A percentile compares a stretch with the other conserved stretches of the same genome.
Evolutionary conservation across 2,888 invertebrate species (phyloP).

Genomic region (Drosophila birchii): DNA sequence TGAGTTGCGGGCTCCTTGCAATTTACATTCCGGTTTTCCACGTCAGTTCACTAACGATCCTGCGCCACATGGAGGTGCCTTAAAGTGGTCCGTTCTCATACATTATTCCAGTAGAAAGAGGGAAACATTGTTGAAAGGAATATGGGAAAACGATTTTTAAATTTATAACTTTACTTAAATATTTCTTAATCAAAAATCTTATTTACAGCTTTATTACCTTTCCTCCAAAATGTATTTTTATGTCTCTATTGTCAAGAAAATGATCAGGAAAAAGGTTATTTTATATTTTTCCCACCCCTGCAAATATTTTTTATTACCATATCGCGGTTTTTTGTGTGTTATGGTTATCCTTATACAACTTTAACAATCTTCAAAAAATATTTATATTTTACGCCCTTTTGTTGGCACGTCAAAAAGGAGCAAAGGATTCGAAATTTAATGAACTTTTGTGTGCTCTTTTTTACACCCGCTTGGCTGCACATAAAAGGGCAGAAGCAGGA

Average conservation of each 20-base stretch:
- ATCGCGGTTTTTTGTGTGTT: background rate
- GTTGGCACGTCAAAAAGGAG: conserved; percentile 14
- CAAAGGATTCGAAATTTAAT: conserved; percentile 71
- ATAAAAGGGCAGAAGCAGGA: conserved; percentile 45
- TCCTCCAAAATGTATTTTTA: background rate
- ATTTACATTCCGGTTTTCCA: conserved; percentile 65
- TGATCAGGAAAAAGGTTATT: background rate
- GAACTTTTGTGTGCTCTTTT: conserved; percentile 55
- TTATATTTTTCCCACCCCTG: background rate
- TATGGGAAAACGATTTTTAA: background rate
- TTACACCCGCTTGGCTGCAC: conserved; percentile 60
- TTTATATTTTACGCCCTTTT: conserved; percentile 8
- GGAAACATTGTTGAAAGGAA: background rate
- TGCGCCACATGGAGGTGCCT: conserved; percentile 7
- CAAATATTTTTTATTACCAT: conserved; percentile 1
- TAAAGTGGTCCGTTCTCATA: background rate
- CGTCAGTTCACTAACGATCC: conserved; percentile 75
- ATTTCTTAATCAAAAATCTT: background rate
- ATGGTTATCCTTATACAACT: conserved; percentile 2
- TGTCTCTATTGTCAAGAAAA: conserved; percentile 1
- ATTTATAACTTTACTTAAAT: no score
- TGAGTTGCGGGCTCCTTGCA: conserved; percentile 56
- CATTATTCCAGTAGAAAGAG: background rate
- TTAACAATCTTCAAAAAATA: conserved; percentile 2
- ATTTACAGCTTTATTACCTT: background rate